Conservation (phyloP, 2,888 invertebrate species). For the Loripinus fragilis region DNA sequence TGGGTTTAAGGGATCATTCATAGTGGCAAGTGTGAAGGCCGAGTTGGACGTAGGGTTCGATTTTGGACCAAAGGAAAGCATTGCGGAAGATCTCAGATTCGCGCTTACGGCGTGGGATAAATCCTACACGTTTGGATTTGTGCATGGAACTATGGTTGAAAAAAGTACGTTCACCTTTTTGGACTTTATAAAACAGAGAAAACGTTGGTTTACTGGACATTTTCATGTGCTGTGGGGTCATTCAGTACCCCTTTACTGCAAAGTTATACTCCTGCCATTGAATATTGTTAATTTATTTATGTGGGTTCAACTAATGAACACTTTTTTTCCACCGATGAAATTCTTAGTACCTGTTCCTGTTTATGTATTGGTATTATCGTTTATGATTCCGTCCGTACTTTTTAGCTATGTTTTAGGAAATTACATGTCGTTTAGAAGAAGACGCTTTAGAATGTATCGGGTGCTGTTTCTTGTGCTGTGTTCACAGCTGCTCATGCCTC, state of each 20-base stretch:
- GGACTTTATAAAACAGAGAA: conserved; percentile 38
- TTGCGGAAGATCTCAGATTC: conserved; percentile 40
- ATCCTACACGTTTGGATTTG: conserved; percentile 28
- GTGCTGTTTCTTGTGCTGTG: neutral
- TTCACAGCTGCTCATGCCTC: conserved; percentile 4
- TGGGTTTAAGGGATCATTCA: conserved; percentile 38
- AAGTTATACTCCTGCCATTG: conserved; percentile 21
- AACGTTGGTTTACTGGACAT: conserved; percentile 39
- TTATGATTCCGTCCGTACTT: conserved; percentile 24
- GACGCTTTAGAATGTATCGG: neutral
- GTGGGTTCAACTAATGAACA: conserved; percentile 22
- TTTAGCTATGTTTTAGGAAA: conserved; percentile 35
- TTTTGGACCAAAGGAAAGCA: conserved; percentile 35
- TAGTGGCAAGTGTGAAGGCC: conserved; percentile 22
- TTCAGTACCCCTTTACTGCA: conserved; percentile 29
- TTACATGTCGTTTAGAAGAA: conserved; percentile 28
- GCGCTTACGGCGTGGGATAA: conserved; percentile 30
- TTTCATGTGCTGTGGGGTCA: conserved; percentile 9
- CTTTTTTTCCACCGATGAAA: neutral
- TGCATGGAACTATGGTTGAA: conserved; percentile 37
- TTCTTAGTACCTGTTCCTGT: neutral
- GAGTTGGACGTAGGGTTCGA: conserved; percentile 34
- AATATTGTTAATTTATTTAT: conserved; percentile 25
- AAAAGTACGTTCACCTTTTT: conserved; percentile 34
- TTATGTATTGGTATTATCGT: conserved; percentile 4